Percentiles rank a stretch among this genome's conserved stretches.
phyloP scores from a whole-genome alignment of 2,113 vertebrate species.

The Clarias magur region DNA sequence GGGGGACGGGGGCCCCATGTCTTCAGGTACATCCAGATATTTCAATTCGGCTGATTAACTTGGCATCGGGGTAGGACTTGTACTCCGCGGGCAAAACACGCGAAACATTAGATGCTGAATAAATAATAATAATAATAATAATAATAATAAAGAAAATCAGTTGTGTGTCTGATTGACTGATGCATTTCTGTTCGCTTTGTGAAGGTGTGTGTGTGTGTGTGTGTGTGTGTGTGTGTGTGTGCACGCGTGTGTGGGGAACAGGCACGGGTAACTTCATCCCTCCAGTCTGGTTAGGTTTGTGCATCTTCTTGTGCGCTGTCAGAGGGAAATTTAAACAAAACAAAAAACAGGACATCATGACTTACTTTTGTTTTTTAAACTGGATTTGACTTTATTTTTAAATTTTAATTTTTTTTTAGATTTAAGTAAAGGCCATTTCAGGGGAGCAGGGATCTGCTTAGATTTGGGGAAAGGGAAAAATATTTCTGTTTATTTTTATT shows the following conservation, averaged over 20 bases:
- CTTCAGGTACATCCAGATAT: slow-evolving; percentile 59
- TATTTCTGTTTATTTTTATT: slow-evolving; percentile 4
- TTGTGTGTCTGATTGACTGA: slow-evolving; percentile 49
- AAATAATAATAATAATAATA: not conserved
- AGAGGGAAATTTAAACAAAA: slow-evolving; percentile 65
- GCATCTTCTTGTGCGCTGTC: slow-evolving; percentile 60
- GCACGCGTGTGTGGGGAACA: slow-evolving; percentile 47
- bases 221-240: slow-evolving; percentile 58
- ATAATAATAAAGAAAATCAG: slow-evolving; percentile 54
- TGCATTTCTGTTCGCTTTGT: slow-evolving; percentile 60
- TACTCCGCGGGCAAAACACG: slow-evolving; percentile 62
- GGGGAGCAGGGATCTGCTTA: not conserved
- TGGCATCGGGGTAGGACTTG: slow-evolving; percentile 70
- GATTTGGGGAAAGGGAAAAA: not conserved
- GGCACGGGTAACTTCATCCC: slow-evolving; percentile 53
- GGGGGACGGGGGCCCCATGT: slow-evolving; percentile 71
- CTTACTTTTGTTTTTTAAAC: not conserved
- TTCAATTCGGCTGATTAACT: slow-evolving; percentile 49
- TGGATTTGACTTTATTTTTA: not conserved
- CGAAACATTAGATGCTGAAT: not conserved
- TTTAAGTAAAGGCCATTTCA: not conserved
- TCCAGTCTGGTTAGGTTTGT: slow-evolving; percentile 58
- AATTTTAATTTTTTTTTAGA: not conserved
- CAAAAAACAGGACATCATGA: slow-evolving; percentile 60
- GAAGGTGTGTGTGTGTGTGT: slow-evolving; percentile 60